Percentiles rank a stretch among this genome's conserved stretches.
These are phyloP conservation scores for Drosophila rhopaloa DNA, from an alignment of 1,140 invertebrate genomes.

Conservation along the genomic window DNA sequence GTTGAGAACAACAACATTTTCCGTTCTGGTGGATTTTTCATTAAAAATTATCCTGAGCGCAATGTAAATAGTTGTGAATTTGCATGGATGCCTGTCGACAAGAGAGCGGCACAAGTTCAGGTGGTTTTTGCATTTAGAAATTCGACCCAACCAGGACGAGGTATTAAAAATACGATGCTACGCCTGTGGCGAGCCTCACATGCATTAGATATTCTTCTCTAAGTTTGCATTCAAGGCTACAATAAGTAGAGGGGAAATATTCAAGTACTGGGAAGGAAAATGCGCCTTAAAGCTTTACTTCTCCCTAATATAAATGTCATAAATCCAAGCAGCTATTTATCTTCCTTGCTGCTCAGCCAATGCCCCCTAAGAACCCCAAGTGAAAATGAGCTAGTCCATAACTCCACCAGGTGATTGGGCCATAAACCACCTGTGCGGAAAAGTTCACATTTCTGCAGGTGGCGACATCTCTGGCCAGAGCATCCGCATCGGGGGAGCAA, in stretches of 20 bases:
- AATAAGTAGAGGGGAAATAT: neutral
- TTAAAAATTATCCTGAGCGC: conserved; percentile 48
- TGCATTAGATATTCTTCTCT: conserved; percentile 6
- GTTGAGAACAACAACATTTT: conserved; percentile 10
- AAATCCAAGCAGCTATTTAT: conserved; percentile 2
- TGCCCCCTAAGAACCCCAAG: neutral
- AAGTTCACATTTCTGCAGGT: conserved; percentile 1
- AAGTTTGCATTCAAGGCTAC: neutral
- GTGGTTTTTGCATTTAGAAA: conserved; percentile 13
- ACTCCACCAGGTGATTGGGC: neutral
- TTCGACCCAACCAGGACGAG: neutral
- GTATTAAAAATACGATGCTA: conserved; percentile 9
- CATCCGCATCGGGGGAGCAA: neutral
- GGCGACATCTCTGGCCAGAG: neutral
- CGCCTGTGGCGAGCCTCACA: neutral
- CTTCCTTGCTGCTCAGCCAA: neutral
- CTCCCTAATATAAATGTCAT: neutral
- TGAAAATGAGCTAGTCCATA: conserved; percentile 1
- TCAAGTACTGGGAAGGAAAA: neutral
- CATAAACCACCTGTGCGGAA: conserved; percentile 1
- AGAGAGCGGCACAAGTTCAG: neutral
- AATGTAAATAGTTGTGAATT: conserved; percentile 54
- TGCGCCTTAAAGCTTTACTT: neutral
- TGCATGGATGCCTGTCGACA: conserved; percentile 36
- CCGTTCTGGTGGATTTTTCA: conserved; percentile 22